phyloP scores from a whole-genome alignment of 2,888 invertebrate species.

The Flexamia atlantica region DNA sequence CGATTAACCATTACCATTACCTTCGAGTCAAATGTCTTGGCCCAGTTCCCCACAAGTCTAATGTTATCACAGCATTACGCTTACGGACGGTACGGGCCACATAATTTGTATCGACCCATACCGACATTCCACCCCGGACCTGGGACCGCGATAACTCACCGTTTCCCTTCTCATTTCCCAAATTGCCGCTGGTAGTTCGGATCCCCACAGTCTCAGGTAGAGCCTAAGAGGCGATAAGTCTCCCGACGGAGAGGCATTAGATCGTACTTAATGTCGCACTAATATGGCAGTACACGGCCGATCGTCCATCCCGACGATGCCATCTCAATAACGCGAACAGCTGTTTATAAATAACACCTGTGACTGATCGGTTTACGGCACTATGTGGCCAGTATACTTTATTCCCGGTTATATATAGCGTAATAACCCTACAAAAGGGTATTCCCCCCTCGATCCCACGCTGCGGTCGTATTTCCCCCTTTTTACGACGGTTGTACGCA shows the following conservation, averaged over 20 bases:
- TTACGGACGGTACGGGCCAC: no score
- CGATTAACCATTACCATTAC: no score
- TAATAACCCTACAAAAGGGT: slow-evolving; percentile 51
- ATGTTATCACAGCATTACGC: no score
- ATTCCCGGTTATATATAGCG: slow-evolving; percentile 57
- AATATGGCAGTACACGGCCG: slow-evolving; percentile 60
- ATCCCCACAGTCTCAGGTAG: slow-evolving; percentile 1
- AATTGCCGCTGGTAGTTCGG: slow-evolving; percentile 11
- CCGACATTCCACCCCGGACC: slow-evolving; percentile 11
- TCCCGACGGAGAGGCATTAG: slow-evolving; percentile 29
- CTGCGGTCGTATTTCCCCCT: slow-evolving; percentile 56
- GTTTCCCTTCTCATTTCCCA: slow-evolving; percentile 25
- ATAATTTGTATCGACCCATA: no score
- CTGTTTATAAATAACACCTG: slow-evolving; percentile 60
- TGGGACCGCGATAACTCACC: slow-evolving; percentile 1
- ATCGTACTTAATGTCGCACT: slow-evolving; percentile 52
- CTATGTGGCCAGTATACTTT: slow-evolving; percentile 58
- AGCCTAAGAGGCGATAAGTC: slow-evolving; percentile 48
- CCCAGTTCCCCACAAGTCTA: no score
- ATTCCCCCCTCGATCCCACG: slow-evolving; percentile 12
- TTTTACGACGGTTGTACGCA: slow-evolving; percentile 48
- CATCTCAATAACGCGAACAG: slow-evolving; percentile 59
- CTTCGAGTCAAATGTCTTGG: no score
- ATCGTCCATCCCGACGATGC: slow-evolving; percentile 39
- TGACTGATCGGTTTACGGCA: slow-evolving; percentile 59